Evolutionary conservation across 2,888 invertebrate genomes (phyloP).

Genomic region (Melangyna quadrimaculata): DNA sequence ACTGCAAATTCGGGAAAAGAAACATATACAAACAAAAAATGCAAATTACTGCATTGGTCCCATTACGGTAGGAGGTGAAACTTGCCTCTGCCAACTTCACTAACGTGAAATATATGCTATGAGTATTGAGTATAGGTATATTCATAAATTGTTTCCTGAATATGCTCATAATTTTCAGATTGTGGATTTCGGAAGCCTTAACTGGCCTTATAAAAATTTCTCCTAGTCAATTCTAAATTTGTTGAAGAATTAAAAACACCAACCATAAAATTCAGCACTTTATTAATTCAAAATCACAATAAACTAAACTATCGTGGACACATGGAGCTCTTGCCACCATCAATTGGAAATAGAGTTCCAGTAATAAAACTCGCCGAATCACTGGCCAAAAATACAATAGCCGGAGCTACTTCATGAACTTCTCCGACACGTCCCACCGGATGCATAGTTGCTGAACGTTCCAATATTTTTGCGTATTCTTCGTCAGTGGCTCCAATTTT

Average conservation of each 20-base stretch:
- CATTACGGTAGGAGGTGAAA: too few relatives aligned
- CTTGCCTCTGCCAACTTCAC: too few relatives aligned
- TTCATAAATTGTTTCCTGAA: too few relatives aligned
- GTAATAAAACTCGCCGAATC: slow-evolving; percentile 87
- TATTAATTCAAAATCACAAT: neutral
- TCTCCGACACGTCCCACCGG: slow-evolving; percentile 92
- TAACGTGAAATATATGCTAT: too few relatives aligned
- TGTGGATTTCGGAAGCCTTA: too few relatives aligned
- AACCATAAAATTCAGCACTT: neutral
- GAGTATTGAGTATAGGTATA: too few relatives aligned
- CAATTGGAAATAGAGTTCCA: slow-evolving; percentile 87
- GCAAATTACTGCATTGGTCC: too few relatives aligned
- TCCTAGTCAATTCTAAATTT: neutral
- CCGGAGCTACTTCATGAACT: slow-evolving; percentile 91
- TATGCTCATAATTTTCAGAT: too few relatives aligned
- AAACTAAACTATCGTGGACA: neutral
- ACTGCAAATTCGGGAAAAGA: too few relatives aligned
- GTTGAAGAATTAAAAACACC: neutral
- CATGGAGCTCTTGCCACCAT: slow-evolving; percentile 84
- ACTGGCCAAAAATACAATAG: slow-evolving; percentile 94
- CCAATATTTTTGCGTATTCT: slow-evolving; percentile 90
- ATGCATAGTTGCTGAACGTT: slow-evolving; percentile 84
- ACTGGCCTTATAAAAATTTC: too few relatives aligned
- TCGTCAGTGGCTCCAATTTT: slow-evolving; percentile 89
- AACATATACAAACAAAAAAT: too few relatives aligned